phyloP scores from a whole-genome alignment of 2,797 vertebrate species.

The Pachyuromys duprasi region DNA sequence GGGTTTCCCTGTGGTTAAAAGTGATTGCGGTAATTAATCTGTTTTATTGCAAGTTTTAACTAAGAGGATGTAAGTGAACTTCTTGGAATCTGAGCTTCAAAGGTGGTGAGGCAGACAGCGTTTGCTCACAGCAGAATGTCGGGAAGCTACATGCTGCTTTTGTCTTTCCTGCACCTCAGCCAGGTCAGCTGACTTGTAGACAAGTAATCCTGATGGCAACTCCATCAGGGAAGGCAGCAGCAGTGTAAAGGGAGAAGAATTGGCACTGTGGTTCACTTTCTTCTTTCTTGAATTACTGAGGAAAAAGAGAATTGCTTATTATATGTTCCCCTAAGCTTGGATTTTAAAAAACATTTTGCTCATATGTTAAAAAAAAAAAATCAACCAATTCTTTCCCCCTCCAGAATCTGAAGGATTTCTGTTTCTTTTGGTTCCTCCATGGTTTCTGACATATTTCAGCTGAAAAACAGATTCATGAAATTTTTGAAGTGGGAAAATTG shows the following conservation, averaged over 20 bases:
- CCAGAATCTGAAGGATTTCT: neutral
- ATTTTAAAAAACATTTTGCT: constrained; percentile 59
- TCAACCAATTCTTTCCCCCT: constrained; percentile 27
- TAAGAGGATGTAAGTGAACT: constrained; percentile 69
- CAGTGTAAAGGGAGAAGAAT: constrained; percentile 20
- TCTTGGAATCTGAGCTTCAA: constrained; percentile 45
- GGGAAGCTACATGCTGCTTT: neutral
- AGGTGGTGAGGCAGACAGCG: constrained; percentile 6
- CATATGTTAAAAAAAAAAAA: constrained; percentile 5
- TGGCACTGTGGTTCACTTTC: constrained; percentile 14
- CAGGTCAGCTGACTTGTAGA: constrained; percentile 71
- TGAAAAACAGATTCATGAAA: constrained; percentile 26
- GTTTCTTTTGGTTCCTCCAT: constrained; percentile 22
- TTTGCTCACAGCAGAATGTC: constrained; percentile 65
- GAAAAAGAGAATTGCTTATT: constrained; percentile 45
- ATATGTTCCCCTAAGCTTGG: neutral
- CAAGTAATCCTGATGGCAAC: constrained; percentile 21
- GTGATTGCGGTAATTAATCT: constrained; percentile 68
- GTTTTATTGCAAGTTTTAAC: constrained; percentile 71
- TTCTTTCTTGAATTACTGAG: constrained; percentile 10
- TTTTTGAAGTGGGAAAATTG: constrained; percentile 34
- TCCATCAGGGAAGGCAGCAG: constrained; percentile 53
- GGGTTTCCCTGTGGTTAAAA: constrained; percentile 64
- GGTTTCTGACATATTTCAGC: neutral
- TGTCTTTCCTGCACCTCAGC: constrained; percentile 64